Base-by-base conservation (phyloP, 2,113 vertebrate genomes). In the Benitochromis conjunctus region DNA sequence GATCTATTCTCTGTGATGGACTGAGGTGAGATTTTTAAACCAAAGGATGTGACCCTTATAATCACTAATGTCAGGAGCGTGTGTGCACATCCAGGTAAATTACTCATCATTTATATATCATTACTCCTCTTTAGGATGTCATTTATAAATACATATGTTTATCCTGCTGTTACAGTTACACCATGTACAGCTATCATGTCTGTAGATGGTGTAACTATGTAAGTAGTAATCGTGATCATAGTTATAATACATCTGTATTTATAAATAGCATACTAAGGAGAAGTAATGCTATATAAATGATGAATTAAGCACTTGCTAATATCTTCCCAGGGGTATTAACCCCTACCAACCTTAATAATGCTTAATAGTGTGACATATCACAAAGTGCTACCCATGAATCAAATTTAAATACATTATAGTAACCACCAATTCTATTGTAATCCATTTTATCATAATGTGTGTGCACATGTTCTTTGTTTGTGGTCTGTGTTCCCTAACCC, bases 361-460 rank as follows among this genome's bases (percentile, higher is more conserved):
- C 5, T 62, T 62, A 36, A 36, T n/a, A 62, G 11, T 62, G 58
- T 11, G n/a, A 36, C 18, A n/a, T 62, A 36, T 36, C 11, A n/a
- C 31, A 7, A 62, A 62, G 31, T 36, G 58, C 9, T 62, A 18
- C 34, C 34, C 34, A 36, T 36, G 8, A 36, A 62, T 7, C 31
- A 36, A 62, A n/a, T 62, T n/a, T 10, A 64, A 64, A 64, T 31
- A n/a, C 60, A 36, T 62, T 62, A n/a, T 12, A 64, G 60, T 64
- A 64, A 64, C 31, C 31, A 36, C 60, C 36, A 5, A 36, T 0
- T 64, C 60, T 64, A n/a, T 7, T n/a, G 31, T 1, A 7, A 64
- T 7, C 31, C 9, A 64, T 12, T 36, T 64, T 36, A 7, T 36
- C 36, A 64, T 64, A n/a, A 62, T 36, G 58, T 43, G 38, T 2